These are phyloP conservation scores for Hydrocynus forskahlii DNA, from an alignment of 2,797 vertebrate genomes.

Conservation along the genomic window DNA sequence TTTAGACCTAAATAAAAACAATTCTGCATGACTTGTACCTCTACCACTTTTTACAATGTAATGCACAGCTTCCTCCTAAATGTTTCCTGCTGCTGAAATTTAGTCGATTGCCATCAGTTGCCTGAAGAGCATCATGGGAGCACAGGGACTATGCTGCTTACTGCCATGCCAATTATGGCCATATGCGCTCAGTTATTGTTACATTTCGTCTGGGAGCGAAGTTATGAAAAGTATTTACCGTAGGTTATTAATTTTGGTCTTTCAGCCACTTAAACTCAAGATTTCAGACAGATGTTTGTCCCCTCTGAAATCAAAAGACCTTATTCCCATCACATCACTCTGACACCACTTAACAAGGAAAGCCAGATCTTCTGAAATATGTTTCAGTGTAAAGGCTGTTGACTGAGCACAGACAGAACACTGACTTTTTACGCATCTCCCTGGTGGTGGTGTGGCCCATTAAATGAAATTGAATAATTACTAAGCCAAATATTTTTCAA, in stretches of 20 bases:
- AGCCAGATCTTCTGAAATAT: constrained; percentile 46
- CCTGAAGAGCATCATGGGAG: neutral
- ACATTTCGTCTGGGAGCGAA: constrained; percentile 39
- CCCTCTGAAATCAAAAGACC: constrained; percentile 29
- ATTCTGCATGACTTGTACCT: no score
- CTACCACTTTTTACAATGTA: no score
- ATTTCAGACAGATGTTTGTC: constrained; percentile 33
- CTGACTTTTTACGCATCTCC: constrained; percentile 42
- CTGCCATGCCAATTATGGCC: neutral
- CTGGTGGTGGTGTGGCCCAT: constrained; percentile 39
- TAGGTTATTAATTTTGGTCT: constrained; percentile 36
- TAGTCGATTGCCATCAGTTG: neutral
- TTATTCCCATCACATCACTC: constrained; percentile 39
- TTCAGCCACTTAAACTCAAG: constrained; percentile 45
- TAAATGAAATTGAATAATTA: constrained; percentile 57
- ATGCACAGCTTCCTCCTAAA: neutral
- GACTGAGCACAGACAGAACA: constrained; percentile 12
- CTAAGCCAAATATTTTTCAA: constrained; percentile 51
- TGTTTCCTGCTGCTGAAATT: neutral
- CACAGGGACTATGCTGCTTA: neutral
- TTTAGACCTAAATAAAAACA: no score
- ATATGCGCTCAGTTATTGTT: neutral
- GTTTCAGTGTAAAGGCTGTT: constrained; percentile 23
- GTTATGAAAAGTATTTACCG: constrained; percentile 47
- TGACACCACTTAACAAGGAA: constrained; percentile 41